Evolutionary conservation across 53 echinoderm and acorn worm genomes (phyloP).

Genomic region (Apostichopus leukothele): DNA sequence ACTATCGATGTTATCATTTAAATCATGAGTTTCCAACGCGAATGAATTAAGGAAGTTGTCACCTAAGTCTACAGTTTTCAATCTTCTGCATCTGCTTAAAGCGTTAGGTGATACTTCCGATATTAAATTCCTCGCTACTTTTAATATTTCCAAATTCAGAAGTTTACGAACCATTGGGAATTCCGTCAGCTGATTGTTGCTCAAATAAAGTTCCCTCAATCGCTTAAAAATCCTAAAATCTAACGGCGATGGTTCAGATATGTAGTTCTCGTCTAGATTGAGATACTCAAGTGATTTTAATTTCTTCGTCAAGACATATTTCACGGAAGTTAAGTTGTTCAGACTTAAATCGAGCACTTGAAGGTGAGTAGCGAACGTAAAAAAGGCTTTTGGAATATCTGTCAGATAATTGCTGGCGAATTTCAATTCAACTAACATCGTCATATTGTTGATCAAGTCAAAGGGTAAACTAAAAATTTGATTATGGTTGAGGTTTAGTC

Average conservation of each 20-base stretch:
- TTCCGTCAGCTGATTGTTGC: neutral
- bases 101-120: neutral
- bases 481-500: slow-evolving; percentile 1
- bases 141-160: neutral
- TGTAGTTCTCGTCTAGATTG: neutral
- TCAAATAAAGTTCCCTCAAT: slow-evolving; percentile 19
- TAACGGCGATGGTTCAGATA: slow-evolving; percentile 21
- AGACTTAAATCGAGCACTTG: neutral
- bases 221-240: slow-evolving; percentile 20
- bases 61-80: neutral
- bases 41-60: slow-evolving; percentile 2
- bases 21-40: neutral
- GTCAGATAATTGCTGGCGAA: neutral
- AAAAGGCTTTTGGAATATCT: slow-evolving; percentile 21
- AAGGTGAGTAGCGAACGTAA: neutral
- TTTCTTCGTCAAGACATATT: neutral
- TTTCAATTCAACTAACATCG: neutral
- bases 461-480: neutral
- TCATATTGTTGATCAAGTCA: neutral
- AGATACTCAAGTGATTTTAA: slow-evolving; percentile 1
- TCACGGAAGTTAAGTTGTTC: neutral
- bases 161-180: slow-evolving; percentile 24
- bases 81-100: neutral
- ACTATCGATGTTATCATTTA: neutral
- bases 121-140: slow-evolving; percentile 12